Base-by-base conservation (phyloP, 2,797 vertebrate genomes). In the Gallinago stenura region DNA sequence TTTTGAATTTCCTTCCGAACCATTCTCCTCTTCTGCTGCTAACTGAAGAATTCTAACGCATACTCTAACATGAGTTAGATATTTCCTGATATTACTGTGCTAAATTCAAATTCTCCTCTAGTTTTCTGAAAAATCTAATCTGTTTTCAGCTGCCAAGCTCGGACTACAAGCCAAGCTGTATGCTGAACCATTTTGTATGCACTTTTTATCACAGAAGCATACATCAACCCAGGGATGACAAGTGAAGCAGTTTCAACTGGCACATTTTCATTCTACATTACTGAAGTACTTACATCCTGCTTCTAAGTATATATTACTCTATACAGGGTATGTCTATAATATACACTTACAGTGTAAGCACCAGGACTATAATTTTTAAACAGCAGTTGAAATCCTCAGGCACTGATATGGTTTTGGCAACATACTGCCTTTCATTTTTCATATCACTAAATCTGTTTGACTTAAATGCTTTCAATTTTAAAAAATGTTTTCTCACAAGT, bases 201-300 rank as follows among this genome's bases (percentile, higher is more conserved):
- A 1, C 51, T 81, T 87, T 89, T 69, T 83, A 22, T 81, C 81
- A 62, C 35, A 72, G 76, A 77, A 65, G 31, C 37, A 60, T 71
- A 64, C 20, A 84, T 88, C 84, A 87, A 5, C 43, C 24, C 54
- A 58, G 43, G 43, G 19, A 81, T 7, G 46, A 83, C 72, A 89
- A 65, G 43, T 30, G 71, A 93, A 93, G 69, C 82, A 78, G 39
- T 89, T 95, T 94, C 72, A 94, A 83, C 79, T 41, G 46, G 61
- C 35, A 58, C 31, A n/a, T 94, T 95, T 95, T 96, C 72, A 90
- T 90, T 87, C 81, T 70, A 70, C 39, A 28, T 92, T 84, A 82
- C n/a, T 73, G 53, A 91, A 96, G 58, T 82, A 86, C 73, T 91
- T 75, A 58, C 11, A 62, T 90, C 39, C 54, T 84, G 35, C 83